These are phyloP conservation scores for Ligdia adustata DNA, from an alignment of 2,888 invertebrate genomes.

Conservation along the genomic window DNA sequence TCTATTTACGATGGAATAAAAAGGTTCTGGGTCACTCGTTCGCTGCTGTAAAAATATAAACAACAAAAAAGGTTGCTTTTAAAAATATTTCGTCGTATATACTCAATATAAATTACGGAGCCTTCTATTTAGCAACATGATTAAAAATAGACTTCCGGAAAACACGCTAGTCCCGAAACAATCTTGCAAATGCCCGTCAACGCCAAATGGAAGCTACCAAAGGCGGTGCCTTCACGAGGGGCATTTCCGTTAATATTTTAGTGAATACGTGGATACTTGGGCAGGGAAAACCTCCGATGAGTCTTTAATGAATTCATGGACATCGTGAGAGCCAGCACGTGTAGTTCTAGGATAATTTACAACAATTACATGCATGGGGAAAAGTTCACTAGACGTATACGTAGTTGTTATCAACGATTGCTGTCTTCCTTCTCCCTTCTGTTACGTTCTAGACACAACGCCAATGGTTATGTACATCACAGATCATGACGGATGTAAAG, in stretches of 20 bases:
- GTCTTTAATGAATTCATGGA: constrained; percentile 54
- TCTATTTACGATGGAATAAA: background rate
- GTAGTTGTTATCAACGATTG: no score
- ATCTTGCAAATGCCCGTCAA: constrained; percentile 23
- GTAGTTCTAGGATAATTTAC: constrained; percentile 36
- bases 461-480: no score
- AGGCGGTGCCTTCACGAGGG: constrained; percentile 22
- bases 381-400: no score
- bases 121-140: constrained; percentile 8
- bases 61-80: background rate
- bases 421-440: no score
- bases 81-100: background rate
- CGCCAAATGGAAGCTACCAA: constrained; percentile 19
- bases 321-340: constrained; percentile 64
- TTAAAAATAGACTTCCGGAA: constrained; percentile 9
- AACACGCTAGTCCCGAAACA: constrained; percentile 2
- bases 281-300: constrained; percentile 54
- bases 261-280: constrained; percentile 37
- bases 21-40: background rate
- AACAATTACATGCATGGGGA: constrained; percentile 15
- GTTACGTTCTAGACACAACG: no score
- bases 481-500: background rate
- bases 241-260: constrained; percentile 66
- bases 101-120: background rate
- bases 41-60: background rate